Base-by-base conservation (phyloP, 1,140 invertebrate genomes). In the Ceratina calcarata region DNA sequence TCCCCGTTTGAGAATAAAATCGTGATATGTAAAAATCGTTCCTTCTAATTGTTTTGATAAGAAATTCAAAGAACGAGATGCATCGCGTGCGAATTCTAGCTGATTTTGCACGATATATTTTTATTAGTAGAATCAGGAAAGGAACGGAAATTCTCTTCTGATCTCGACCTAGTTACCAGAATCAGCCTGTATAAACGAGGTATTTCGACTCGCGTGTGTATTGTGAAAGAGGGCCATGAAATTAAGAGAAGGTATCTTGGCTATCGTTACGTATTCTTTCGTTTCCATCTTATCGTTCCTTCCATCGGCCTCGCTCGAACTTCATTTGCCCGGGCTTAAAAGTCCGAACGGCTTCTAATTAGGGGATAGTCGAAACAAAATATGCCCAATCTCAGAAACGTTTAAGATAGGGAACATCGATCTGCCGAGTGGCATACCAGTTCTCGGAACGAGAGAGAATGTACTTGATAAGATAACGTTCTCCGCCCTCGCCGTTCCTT, bases 311-410 rank as follows among this genome's bases (percentile, higher is more conserved):
- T 66, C 72, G 61, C 61, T 85, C 69, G 64, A 74, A 78, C 80
- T 78, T 86, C 80, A 80, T 86, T 80, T 82, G 60, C 58, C 8
- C 24, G 22, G 60, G 67, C 81, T 57, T 83, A 72, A 83, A 65
- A 79, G 86, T 89, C 89, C 87, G 89, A 89, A 91, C 88, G 87
- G 87, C 90, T 89, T 90, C 90, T 91, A 92, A 92, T 92, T 92
- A 92, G 90, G 87, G 80, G 77, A 92, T 88, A 91, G 91, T 90
- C 84, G 91, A 90, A 91, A 89, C 90, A 91, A 91, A 91, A 92
- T 90, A 91, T 89, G 88, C 79, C 88, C 90, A 89, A 92, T 92
- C 87, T 77, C 78, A 81, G 88, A 81, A 91, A 90, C 89, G 83
- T 82, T 91, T 90, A 84, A 90, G 90, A 91, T 90, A 91, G 91